These are phyloP conservation scores for Ectemnius cavifrons DNA, from an alignment of 2,888 invertebrate species.

Conservation along the genomic window DNA sequence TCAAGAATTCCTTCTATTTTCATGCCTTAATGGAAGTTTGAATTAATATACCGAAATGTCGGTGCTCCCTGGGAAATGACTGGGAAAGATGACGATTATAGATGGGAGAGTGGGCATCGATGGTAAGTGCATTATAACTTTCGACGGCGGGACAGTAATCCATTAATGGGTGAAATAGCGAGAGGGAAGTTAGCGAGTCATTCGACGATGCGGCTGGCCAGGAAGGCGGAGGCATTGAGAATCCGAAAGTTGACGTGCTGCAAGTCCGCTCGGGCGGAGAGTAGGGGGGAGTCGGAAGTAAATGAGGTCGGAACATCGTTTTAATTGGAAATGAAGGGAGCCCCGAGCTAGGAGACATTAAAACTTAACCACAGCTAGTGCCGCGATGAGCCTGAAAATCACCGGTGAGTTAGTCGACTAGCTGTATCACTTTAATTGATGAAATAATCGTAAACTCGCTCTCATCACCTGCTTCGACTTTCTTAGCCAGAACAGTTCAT, in stretches of 20 bases:
- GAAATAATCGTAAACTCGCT: slow-evolving; percentile 63
- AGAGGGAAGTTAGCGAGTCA: background rate
- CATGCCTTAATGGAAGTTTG: no score
- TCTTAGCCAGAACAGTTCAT: slow-evolving; percentile 6
- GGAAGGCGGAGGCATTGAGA: background rate
- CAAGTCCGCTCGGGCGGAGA: slow-evolving; percentile 4
- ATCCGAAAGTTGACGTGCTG: slow-evolving; percentile 20
- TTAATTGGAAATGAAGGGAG: slow-evolving; percentile 59
- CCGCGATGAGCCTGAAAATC: slow-evolving; percentile 50
- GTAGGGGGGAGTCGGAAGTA: background rate
- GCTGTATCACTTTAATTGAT: slow-evolving; percentile 66
- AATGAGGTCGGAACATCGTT: slow-evolving; percentile 46
- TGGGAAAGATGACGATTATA: slow-evolving; percentile 1
- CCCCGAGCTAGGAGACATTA: slow-evolving; percentile 26
- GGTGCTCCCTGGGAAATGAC: background rate
- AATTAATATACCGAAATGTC: no score
- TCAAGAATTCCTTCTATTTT: no score
- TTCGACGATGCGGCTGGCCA: background rate
- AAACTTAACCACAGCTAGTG: slow-evolving; percentile 39
- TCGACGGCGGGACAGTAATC: background rate
- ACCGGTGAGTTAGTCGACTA: slow-evolving; percentile 47
- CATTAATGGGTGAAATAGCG: slow-evolving; percentile 2
- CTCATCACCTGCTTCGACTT: slow-evolving; percentile 54
- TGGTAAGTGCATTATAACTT: background rate
- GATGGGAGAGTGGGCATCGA: background rate